Base-by-base conservation (phyloP, 1,140 invertebrate species). In the Leptonema lineaticorne region DNA sequence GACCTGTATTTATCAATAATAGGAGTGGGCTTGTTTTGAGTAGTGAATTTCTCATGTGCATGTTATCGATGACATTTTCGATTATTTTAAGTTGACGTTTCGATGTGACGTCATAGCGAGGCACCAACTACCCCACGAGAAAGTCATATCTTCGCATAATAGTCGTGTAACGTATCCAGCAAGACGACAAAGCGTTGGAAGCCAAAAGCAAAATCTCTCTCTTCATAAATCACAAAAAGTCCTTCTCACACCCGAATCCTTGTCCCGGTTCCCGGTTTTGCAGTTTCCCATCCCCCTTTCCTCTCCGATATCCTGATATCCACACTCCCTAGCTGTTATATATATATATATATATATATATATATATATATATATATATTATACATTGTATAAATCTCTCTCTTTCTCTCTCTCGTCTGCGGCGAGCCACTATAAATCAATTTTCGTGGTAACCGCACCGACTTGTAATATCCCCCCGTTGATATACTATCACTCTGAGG, bases 401-500 rank as follows among this genome's bases (percentile, higher is more conserved):
- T n/a, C 27, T 27, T 7, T 16, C 24, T 9, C 56, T 26, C 22
- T 33, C 26, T 28, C 53, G 50, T 24, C 46, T 7, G 20, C 48
- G 56, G 29, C 50, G 37, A 46, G 22, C 20, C 46, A 57, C 68
- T 69, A 72, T 72, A 72, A 72, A 72, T 72, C 71, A 72, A 72
- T 72, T 72, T 56, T 27, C 45, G 45, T 24, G 60, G 53, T 63
- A 65, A 65, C 62, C 57, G 63, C 66, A 68, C 53, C 62, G 62
- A 64, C 59, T 60, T 68, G 60, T 64, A 71, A 66, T 71, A 64
- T 62, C 67, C 33, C n/a, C 62, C 18, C 62, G 63, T 68, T 72
- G 68, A 72, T 72, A 72, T 67, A 72, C 71, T 72, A 72, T 72
- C 71, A 69, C 71, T 67, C 63, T 69, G 71, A 69, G 60, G 50